Base-by-base conservation (phyloP, 1,140 invertebrate genomes). In the Aethina tumida region DNA sequence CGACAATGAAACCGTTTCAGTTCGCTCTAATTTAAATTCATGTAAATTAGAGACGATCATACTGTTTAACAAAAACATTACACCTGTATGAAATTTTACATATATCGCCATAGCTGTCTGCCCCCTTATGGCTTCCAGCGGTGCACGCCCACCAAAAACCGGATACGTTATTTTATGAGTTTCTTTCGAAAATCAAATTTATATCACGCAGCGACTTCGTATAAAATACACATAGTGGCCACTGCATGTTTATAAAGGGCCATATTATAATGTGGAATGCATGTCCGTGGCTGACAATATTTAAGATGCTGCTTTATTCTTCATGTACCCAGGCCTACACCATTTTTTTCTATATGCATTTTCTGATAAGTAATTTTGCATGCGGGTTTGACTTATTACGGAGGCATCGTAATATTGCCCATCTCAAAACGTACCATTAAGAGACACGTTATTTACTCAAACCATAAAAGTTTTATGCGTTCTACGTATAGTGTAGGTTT, bases 181-280 rank as follows among this genome's bases (percentile, higher is more conserved):
- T 26, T 26, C 24, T 26, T 26, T 26, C 24, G n/a, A 26, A 26
- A 26, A 26, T 26, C 24, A 26, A 26, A 26, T 26, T 26, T 26
- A 26, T 26, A 26, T 26, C 24, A 26, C 24, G 24, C 24, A 26
- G 24, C 24, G 24, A 26, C n/a, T n/a, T n/a, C n/a, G n/a, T 26
- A 10, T 26, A 26, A 26, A 13, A 10, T 26, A 26, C 24, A 26
- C n/a, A 13, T 13, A n/a, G n/a, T 26, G 24, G 14, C 24, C 24
- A 26, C 24, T 13, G 24, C 24, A 26, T 26, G 24, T 26, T 26
- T 26, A 26, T 26, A 26, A 10, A 26, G 24, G 24, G 14, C n/a
- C 24, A 26, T n/a, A 26, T n/a, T 10, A 26, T 13, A 26, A 26
- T 26, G 14, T 26, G n/a, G 24, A 26, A 26, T 10, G 24, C 24